These are phyloP conservation scores for Cenopis cana DNA, from an alignment of 2,888 invertebrate species.

Conservation along the genomic window DNA sequence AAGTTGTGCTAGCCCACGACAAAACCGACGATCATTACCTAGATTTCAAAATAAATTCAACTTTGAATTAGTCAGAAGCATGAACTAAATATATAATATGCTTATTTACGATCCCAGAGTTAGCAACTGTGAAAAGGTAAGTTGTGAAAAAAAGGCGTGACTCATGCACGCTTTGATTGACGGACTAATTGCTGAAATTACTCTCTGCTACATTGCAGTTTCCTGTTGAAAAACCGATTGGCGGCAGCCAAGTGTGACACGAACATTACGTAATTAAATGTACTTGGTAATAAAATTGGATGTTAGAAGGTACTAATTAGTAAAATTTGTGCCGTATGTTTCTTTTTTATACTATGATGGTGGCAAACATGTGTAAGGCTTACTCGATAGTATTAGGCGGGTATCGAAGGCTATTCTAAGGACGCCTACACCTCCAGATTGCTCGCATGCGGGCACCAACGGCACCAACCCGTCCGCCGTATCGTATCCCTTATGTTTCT, in stretches of 20 bases:
- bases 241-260: conserved; percentile 13
- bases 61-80: too few species aligned
- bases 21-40: too few species aligned
- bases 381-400: too few species aligned
- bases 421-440: too few species aligned
- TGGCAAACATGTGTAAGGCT: too few species aligned
- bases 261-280: conserved; percentile 17
- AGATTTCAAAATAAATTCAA: too few species aligned
- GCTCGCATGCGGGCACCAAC: too few species aligned
- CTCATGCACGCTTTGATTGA: conserved; percentile 19
- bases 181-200: conserved; percentile 16
- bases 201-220: conserved; percentile 6
- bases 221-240: conserved; percentile 33
- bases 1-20: too few species aligned
- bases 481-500: too few species aligned
- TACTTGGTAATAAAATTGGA: conserved; percentile 10
- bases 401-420: too few species aligned
- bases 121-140: neutral
- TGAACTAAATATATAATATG: neutral
- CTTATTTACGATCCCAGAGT: neutral
- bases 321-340: neutral
- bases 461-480: too few species aligned
- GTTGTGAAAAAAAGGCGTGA: conserved; percentile 30
- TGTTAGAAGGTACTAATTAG: neutral
- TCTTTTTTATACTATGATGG: too few species aligned